phyloP scores from a whole-genome alignment of 2,113 vertebrate species.

The Scophthalmus maximus region DNA sequence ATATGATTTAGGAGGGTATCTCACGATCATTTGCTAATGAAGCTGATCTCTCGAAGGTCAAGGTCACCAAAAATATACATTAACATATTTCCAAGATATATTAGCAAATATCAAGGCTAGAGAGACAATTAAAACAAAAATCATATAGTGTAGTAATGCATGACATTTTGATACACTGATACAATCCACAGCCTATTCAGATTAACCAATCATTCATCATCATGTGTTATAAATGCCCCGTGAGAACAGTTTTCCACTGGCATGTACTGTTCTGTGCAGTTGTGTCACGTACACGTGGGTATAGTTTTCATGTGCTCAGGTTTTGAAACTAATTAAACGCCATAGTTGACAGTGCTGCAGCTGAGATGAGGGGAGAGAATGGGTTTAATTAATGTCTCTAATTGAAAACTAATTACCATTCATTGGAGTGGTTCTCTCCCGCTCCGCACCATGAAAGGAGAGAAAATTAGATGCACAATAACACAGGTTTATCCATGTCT shows the following conservation, averaged over 20 bases:
- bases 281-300: neutral
- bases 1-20: neutral
- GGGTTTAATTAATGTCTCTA: slow-evolving; percentile 67
- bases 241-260: neutral
- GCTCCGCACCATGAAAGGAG: slow-evolving; percentile 56
- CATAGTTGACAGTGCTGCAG: slow-evolving; percentile 23
- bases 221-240: neutral
- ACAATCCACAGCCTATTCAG: neutral
- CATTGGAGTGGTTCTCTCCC: slow-evolving; percentile 41
- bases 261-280: neutral
- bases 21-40: neutral
- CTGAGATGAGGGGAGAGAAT: slow-evolving; percentile 25
- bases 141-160: too few species aligned
- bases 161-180: neutral
- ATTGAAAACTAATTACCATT: slow-evolving; percentile 74
- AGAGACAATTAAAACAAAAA: too few species aligned
- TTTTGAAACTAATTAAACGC: slow-evolving; percentile 2
- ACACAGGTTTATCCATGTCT: slow-evolving; percentile 62
- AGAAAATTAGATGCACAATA: slow-evolving; percentile 63
- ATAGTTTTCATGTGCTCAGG: neutral
- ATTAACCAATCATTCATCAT: neutral
- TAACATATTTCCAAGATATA: too few species aligned
- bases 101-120: too few species aligned
- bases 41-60: neutral
- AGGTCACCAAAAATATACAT: neutral